phyloP scores from a whole-genome alignment of 92 coral and sea anemone species.

The Paragorgia papillata region DNA sequence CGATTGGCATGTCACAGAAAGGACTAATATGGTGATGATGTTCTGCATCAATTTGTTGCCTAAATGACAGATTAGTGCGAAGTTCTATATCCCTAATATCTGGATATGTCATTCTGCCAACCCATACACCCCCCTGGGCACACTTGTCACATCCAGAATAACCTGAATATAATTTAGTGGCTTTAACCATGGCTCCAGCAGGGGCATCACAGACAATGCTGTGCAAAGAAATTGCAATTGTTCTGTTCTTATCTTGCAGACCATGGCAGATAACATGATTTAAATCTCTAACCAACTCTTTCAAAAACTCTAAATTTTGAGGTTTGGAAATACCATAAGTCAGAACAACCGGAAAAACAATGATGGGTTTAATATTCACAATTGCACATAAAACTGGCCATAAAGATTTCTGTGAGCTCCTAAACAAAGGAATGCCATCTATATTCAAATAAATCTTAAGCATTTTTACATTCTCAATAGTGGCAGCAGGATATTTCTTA shows the following conservation, averaged over 20 bases:
- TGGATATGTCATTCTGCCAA: background rate
- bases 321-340: background rate
- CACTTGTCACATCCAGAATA: background rate
- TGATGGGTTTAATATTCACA: background rate
- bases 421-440: background rate
- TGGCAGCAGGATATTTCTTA: background rate
- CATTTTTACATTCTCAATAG: background rate
- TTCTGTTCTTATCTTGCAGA: background rate
- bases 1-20: background rate
- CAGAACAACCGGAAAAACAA: background rate
- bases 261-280: background rate
- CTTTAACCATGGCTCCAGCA: background rate
- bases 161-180: background rate
- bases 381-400: background rate
- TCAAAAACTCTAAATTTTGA: background rate
- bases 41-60: background rate
- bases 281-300: too few relatives aligned
- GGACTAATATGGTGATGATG: background rate
- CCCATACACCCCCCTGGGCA: background rate
- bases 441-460: too few relatives aligned
- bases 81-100: background rate
- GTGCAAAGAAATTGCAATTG: background rate
- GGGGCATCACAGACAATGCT: background rate
- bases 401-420: background rate
- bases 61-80: background rate